Conservation (phyloP, 2,113 vertebrate genomes). For the Tachysurus fulvidraco region DNA sequence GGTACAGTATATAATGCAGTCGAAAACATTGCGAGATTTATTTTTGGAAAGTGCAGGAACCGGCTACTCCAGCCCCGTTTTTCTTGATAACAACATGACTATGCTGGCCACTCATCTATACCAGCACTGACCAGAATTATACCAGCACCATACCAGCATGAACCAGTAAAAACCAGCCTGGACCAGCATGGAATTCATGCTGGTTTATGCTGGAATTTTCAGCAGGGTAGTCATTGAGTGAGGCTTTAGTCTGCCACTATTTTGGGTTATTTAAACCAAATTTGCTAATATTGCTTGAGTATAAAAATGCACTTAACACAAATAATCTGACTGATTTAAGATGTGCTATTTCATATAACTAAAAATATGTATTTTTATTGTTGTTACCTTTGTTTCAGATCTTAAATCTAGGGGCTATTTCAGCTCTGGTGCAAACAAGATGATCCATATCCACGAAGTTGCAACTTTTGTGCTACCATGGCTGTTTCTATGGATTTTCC, state of each 20-base stretch:
- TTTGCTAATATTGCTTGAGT: conserved; percentile 15
- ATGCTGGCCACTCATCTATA: too few species aligned
- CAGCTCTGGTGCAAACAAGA: conserved; percentile 51
- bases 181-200: too few species aligned
- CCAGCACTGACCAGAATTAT: too few species aligned
- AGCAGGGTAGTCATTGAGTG: background rate
- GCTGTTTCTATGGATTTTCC: conserved; percentile 54
- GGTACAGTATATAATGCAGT: too few species aligned
- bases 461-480: conserved; percentile 55
- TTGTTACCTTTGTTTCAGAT: conserved; percentile 57
- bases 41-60: too few species aligned
- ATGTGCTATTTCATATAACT: background rate
- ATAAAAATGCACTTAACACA: background rate
- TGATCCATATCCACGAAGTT: conserved; percentile 44
- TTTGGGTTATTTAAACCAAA: background rate
- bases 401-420: conserved; percentile 67
- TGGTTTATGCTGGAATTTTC: too few species aligned
- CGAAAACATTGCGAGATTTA: too few species aligned
- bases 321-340: background rate
- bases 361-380: background rate
- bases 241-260: background rate
- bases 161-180: too few species aligned
- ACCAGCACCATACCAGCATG: too few species aligned
- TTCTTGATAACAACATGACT: too few species aligned
- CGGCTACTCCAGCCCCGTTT: too few species aligned